phyloP scores from a whole-genome alignment of 1,140 invertebrate species.

The Whitmania pigra region DNA sequence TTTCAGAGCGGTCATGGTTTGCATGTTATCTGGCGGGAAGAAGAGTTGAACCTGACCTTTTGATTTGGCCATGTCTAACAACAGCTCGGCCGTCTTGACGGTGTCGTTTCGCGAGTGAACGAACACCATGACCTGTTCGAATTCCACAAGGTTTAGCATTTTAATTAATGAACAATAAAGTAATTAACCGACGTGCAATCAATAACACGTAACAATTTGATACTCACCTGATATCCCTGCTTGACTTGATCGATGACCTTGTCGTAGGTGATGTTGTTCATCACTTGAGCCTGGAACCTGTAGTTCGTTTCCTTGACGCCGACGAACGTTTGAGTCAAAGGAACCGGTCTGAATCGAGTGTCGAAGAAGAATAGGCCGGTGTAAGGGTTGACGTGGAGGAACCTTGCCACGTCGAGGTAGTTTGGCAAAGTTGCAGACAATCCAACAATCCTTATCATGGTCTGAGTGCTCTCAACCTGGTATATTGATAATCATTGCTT shows the following conservation, averaged over 20 bases:
- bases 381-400: slow-evolving; percentile 81
- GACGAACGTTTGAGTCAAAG: slow-evolving; percentile 60
- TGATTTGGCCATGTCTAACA: slow-evolving; percentile 40
- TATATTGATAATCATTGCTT: neutral
- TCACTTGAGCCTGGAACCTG: slow-evolving; percentile 63
- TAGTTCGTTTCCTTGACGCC: slow-evolving; percentile 67
- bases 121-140: slow-evolving; percentile 80
- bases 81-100: slow-evolving; percentile 61
- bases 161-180: too few relatives aligned
- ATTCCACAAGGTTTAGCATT: too few relatives aligned
- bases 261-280: slow-evolving; percentile 87
- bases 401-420: slow-evolving; percentile 87
- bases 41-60: slow-evolving; percentile 31
- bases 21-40: slow-evolving; percentile 38
- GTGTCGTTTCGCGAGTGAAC: slow-evolving; percentile 95
- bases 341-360: slow-evolving; percentile 85
- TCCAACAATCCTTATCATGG: slow-evolving; percentile 93
- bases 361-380: slow-evolving; percentile 95
- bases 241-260: slow-evolving; percentile 74
- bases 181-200: too few relatives aligned
- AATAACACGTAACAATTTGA: too few relatives aligned
- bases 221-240: slow-evolving; percentile 66
- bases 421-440: slow-evolving; percentile 94
- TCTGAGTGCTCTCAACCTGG: slow-evolving; percentile 83
- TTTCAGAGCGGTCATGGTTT: slow-evolving; percentile 37